A percentile compares a stretch with the other conserved stretches of the same genome.
phyloP scores from a whole-genome alignment of 2,113 vertebrate species.

The Herpetotheres cachinnans region DNA sequence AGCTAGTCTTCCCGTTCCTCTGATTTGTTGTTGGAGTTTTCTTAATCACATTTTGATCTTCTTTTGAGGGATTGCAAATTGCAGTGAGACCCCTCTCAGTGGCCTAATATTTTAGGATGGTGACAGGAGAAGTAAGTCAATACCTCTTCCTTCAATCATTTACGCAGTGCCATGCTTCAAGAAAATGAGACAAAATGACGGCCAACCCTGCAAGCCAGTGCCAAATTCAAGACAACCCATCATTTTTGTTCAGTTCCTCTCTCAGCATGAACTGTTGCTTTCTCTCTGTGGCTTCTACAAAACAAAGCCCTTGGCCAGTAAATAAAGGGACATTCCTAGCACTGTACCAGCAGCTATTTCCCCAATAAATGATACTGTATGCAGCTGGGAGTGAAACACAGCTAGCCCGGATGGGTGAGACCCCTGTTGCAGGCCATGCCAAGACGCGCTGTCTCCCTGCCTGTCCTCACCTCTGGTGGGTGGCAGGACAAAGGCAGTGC shows the following conservation, averaged over 20 bases:
- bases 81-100: background rate
- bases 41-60: background rate
- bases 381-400: background rate
- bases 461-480: background rate
- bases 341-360: background rate
- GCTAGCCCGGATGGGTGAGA: background rate
- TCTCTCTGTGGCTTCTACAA: background rate
- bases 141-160: background rate
- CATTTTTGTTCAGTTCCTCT: background rate
- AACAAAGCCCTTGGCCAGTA: background rate
- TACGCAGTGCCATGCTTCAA: background rate
- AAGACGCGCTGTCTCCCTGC: accelerated
- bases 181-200: background rate
- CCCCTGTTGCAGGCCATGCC: accelerated
- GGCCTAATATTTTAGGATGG: background rate
- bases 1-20: background rate
- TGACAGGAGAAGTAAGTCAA: background rate
- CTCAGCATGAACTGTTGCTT: background rate
- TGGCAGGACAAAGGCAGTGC: background rate
- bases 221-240: background rate
- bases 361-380: background rate
- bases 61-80: background rate
- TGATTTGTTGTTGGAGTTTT: background rate
- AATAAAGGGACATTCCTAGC: background rate
- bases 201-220: background rate